A percentile compares a stretch with the other conserved stretches of the same genome.
phyloP scores from a whole-genome alignment of 92 coral and sea anemone genomes.

The Phenganax subtilis region DNA sequence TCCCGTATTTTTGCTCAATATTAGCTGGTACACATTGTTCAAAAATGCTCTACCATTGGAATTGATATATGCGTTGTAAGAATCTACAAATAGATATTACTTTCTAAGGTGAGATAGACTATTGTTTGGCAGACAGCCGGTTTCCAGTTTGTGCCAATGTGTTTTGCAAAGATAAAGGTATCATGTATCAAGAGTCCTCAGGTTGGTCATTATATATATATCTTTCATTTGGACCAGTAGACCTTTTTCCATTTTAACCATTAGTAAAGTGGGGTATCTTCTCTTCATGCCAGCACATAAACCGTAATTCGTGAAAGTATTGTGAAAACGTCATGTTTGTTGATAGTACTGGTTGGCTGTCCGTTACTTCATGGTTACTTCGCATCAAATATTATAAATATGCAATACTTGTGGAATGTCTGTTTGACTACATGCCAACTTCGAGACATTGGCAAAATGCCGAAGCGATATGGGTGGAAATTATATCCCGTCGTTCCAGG shows the following conservation, averaged over 20 bases:
- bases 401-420: too few species aligned
- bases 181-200: conserved; percentile 4
- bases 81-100: neutral
- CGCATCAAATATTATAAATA: too few species aligned
- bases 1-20: too few species aligned
- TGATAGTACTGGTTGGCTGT: too few species aligned
- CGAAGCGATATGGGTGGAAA: neutral
- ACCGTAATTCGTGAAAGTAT: too few species aligned
- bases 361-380: too few species aligned
- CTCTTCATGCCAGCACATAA: too few species aligned
- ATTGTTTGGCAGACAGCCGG: conserved; percentile 3
- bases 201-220: neutral
- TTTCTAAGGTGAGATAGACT: neutral
- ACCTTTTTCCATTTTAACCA: neutral
- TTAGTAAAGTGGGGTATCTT: neutral
- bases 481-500: neutral
- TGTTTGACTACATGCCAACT: too few species aligned
- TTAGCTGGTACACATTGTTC: too few species aligned
- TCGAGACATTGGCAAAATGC: neutral
- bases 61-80: neutral
- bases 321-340: too few species aligned
- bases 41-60: too few species aligned
- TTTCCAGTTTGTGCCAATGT: conserved; percentile 1
- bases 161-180: neutral
- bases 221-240: neutral